A percentile compares a stretch with the other conserved stretches of the same genome.
These are phyloP conservation scores for Arrhamphus sclerolepis DNA, from an alignment of 2,797 vertebrate species.

Conservation along the genomic window DNA sequence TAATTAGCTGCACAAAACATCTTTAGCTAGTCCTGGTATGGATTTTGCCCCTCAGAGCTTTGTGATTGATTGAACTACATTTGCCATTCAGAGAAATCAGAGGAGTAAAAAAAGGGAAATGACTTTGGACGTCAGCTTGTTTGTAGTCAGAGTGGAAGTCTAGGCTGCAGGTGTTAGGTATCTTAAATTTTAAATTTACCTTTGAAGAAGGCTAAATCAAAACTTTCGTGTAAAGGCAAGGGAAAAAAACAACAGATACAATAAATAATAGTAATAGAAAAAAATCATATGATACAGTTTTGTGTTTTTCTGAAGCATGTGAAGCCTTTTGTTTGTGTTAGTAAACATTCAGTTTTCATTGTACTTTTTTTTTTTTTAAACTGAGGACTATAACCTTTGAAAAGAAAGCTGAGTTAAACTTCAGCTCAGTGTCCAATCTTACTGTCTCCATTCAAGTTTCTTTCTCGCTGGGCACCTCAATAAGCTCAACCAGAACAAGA, in stretches of 20 bases:
- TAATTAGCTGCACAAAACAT: constrained; percentile 46
- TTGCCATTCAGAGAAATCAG: constrained; percentile 40
- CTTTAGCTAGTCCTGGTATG: constrained; percentile 44
- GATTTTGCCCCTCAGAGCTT: constrained; percentile 51
- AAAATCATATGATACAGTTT: too few species aligned
- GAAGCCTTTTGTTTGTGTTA: too few species aligned
- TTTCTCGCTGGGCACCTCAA: constrained; percentile 7
- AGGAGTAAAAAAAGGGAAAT: constrained; percentile 8
- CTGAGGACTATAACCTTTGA: neutral
- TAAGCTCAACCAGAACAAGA: constrained; percentile 25
- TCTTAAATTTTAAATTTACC: too few species aligned
- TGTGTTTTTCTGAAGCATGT: too few species aligned
- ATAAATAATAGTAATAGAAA: too few species aligned
- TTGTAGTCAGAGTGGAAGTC: constrained; percentile 4
- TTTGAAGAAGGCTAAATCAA: too few species aligned
- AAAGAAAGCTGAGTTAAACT: constrained; percentile 7
- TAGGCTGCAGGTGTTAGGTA: too few species aligned
- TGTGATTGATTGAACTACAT: constrained; percentile 57
- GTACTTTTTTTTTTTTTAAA: too few species aligned
- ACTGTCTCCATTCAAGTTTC: constrained; percentile 12
- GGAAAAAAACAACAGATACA: too few species aligned
- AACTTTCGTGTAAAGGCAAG: too few species aligned
- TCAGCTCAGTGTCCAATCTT: neutral
- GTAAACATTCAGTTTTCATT: too few species aligned
- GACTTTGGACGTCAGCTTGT: neutral